Base-by-base conservation (phyloP, 2,797 vertebrate genomes). In the Manis javanica region DNA sequence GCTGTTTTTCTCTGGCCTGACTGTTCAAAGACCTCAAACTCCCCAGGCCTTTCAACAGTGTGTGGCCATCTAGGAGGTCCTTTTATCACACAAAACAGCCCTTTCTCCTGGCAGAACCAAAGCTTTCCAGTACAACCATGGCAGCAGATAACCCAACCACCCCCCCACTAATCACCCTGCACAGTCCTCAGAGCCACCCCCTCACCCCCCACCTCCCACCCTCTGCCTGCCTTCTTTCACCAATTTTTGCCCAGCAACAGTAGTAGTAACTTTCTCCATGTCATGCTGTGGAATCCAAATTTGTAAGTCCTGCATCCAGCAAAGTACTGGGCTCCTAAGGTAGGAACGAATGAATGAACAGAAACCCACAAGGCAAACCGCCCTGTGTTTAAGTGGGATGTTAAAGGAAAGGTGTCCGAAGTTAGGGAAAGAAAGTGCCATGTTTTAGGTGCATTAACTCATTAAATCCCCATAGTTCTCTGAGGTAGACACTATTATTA, bases 21-120 rank as follows among this genome's bases (percentile, higher is more conserved):
- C n/a, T 79, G 59, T 94, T 64, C 24, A 49, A 1, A 81, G 79
- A 61, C 39, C 53, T 61, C 46, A 24, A 57, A 55, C 53, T 85
- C 8, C 14, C 24, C 10, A 14, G 68, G 51, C 53, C 64, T 77
- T 55, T 18, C 16, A 88, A 55, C 53, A 87, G 51, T 46, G 46
- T 7, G 7, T 0, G 13, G 57, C 21, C 85, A 24, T 51, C 19
- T 15, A 46, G 46, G 46, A 21, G 19, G 64, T 46, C 10, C 64
- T 34, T 55, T 96, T 98, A 98, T 97, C 97, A 84, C 0, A 1
- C 5, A 81, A 29, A 96, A 95, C 90, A 96, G 0, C 3, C 68
- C 53, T 84, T n/a, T 71, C 75, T 68, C 55, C 57, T 1, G 53
- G 39, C 59, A 63, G 68, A 13, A 53, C 86, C 46, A 71, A 29